These are phyloP conservation scores for Ia io DNA, from an alignment of 2,113 vertebrate genomes.

Conservation along the genomic window DNA sequence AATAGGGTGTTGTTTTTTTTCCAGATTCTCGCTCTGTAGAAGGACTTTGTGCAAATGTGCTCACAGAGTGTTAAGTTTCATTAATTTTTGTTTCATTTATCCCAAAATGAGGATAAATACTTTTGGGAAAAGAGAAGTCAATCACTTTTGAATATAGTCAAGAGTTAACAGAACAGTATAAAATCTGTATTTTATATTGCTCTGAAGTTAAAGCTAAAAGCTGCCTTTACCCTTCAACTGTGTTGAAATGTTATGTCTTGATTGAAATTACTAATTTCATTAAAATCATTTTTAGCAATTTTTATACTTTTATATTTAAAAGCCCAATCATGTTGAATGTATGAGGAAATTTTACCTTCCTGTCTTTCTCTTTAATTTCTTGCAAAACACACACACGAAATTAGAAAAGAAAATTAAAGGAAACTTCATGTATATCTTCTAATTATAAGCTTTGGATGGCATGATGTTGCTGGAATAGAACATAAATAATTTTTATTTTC, in stretches of 20 bases:
- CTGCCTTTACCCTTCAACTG: neutral
- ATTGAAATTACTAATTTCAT: neutral
- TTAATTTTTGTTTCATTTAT: neutral
- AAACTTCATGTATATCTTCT: neutral
- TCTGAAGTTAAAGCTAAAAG: neutral
- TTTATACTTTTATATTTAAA: neutral
- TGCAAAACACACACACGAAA: neutral
- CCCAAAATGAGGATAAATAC: neutral
- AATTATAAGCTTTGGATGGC: neutral
- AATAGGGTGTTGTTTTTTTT: neutral
- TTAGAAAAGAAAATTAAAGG: neutral
- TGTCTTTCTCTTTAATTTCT: neutral
- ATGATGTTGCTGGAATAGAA: neutral
- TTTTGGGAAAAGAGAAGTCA: neutral
- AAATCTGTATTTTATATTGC: neutral
- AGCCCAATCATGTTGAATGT: neutral
- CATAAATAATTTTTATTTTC: neutral
- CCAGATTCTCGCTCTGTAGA: neutral
- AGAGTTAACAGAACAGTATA: slow-evolving; percentile 2
- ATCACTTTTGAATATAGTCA: slow-evolving; percentile 7
- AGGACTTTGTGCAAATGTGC: neutral
- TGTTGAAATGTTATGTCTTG: neutral
- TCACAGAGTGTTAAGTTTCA: neutral
- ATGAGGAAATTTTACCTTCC: neutral
- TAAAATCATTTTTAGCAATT: neutral